These are phyloP conservation scores for Drosophila bocqueti DNA, from an alignment of 1,140 invertebrate genomes.

Conservation along the genomic window DNA sequence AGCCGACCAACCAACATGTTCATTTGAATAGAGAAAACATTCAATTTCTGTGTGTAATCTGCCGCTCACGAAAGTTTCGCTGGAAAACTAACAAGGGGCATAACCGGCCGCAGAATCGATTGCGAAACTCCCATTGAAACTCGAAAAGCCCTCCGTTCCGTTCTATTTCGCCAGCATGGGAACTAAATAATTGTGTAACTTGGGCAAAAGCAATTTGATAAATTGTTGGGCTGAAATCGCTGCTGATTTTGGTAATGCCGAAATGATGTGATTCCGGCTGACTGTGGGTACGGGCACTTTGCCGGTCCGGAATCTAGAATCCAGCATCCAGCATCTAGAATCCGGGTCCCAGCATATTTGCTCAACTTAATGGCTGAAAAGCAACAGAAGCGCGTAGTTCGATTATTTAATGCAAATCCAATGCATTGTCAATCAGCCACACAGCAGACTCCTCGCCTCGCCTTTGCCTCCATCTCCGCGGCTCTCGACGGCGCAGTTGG, in stretches of 20 bases:
- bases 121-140: slow-evolving; percentile 26
- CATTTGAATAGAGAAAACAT: slow-evolving; percentile 25
- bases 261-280: slow-evolving; percentile 31
- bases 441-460: slow-evolving; percentile 30
- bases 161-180: slow-evolving; percentile 2
- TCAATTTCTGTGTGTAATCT: slow-evolving; percentile 10
- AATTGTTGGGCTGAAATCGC: slow-evolving; percentile 29
- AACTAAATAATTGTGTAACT: slow-evolving; percentile 46
- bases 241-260: slow-evolving; percentile 7
- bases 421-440: slow-evolving; percentile 72
- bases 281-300: slow-evolving; percentile 3
- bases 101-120: slow-evolving; percentile 56
- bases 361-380: slow-evolving; percentile 62
- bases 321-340: background rate
- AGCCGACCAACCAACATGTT: slow-evolving; percentile 11
- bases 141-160: slow-evolving; percentile 3
- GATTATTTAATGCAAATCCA: slow-evolving; percentile 79
- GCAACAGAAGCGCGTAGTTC: slow-evolving; percentile 55
- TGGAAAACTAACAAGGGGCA: slow-evolving; percentile 11
- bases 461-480: background rate
- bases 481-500: slow-evolving; percentile 51
- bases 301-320: slow-evolving; percentile 10
- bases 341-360: slow-evolving; percentile 53
- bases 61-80: slow-evolving; percentile 14
- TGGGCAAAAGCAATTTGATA: slow-evolving; percentile 34